Evolutionary conservation across 2,888 invertebrate species (phyloP), one percentile per base, ranked within the genome.

Genomic region (Nomada goodeniana): DNA sequence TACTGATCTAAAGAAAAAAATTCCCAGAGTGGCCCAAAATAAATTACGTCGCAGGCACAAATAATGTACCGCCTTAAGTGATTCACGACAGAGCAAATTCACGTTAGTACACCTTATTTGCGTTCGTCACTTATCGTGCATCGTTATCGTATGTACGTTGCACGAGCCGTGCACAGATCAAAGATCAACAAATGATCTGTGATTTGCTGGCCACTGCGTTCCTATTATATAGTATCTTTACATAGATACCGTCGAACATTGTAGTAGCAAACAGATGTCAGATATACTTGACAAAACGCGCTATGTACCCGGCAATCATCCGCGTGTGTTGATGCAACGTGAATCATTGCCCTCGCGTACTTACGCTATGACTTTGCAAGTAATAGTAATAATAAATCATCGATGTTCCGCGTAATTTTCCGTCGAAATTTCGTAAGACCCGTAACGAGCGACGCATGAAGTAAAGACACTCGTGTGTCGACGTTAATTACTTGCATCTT

Each of bases 111-210:
- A 52, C 59, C 63, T 55, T 82, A 76, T 82, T 82, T 76, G 64
- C 52, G 55, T 29, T 52, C 57, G 61, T 67, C 70, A 44, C 57
- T 67, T 63, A 82, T 82, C 71, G 57, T 36, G 3, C 20, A 60
- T 64, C 65, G 76, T 72, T 82, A 82, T 82, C 82, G 63, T 15
- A 15, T 20, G 20, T 11, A 15, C 47, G 20, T 67, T 65, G 52
- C 53, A 60, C 68, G 68, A 61, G 80, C 18, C 71, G 70, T 57
- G 44, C 26, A 69, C 59, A 7, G 83, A 79, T 70, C 83, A 85
- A 80, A 74, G 86, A 85, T 80, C 88, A 87, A 67, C 50, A 77
- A 85, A 70, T 53, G 75, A 71, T 70, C 57, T 26, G 52, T 71
- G 80, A 87, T 85, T 86, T 86, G 80, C 80, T 60, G 57, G 26